Evolutionary conservation across 2,113 vertebrate species (phyloP).

Genomic region (Malurus alboscapulatus): DNA sequence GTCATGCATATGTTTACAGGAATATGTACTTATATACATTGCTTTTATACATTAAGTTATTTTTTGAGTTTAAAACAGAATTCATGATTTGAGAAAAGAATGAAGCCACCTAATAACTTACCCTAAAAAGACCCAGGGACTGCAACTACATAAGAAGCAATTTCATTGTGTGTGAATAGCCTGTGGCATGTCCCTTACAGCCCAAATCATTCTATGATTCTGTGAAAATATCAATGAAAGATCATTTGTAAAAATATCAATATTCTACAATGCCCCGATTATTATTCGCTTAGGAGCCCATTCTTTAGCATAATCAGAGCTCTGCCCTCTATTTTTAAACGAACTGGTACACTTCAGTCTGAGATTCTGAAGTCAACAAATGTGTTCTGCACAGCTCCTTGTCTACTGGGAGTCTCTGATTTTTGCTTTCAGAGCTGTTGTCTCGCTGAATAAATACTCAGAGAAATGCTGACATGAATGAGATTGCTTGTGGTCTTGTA

Average conservation of each 20-base stretch:
- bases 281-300: background rate
- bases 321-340: background rate
- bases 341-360: background rate
- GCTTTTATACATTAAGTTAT: background rate
- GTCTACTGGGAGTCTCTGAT: background rate
- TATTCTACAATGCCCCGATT: background rate
- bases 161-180: background rate
- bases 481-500: background rate
- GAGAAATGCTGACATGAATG: accelerated
- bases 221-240: background rate
- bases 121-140: background rate
- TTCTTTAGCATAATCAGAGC: background rate
- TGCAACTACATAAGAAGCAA: background rate
- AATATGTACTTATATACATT: background rate
- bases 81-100: background rate
- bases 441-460: background rate
- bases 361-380: background rate
- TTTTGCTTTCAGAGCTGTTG: background rate
- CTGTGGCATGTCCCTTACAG: background rate
- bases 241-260: background rate
- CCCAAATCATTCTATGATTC: background rate
- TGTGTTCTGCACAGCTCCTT: background rate
- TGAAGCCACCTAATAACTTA: background rate
- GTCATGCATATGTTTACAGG: background rate
- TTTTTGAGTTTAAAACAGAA: background rate